Evolutionary conservation across 1,140 invertebrate genomes (phyloP).

Genomic region (Nephotettix cincticeps): DNA sequence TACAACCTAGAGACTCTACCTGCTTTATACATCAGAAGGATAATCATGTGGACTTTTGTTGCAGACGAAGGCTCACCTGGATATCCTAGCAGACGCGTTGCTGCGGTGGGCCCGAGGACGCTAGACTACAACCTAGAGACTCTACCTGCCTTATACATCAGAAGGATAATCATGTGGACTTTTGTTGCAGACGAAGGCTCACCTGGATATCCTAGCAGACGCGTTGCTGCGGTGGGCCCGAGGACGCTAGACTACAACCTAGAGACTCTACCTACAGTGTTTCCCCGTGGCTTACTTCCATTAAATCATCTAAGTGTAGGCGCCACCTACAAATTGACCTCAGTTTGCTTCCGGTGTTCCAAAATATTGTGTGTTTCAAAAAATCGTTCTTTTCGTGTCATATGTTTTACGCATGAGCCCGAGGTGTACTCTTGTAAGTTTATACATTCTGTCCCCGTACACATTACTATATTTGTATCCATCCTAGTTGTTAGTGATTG

Average conservation of each 20-base stretch:
- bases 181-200: conserved; percentile 85
- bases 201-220: conserved; percentile 90
- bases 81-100: conserved; percentile 88
- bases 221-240: conserved; percentile 67
- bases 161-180: no score
- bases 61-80: conserved; percentile 92
- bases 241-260: conserved; percentile 61
- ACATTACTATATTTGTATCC: conserved; percentile 12
- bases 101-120: conserved; percentile 54
- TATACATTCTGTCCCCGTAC: conserved; percentile 8
- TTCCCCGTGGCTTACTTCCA: conserved; percentile 12
- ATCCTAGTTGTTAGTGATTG: conserved; percentile 8
- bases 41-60: conserved; percentile 47
- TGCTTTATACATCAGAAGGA: conserved; percentile 3
- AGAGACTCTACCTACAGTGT: conserved; percentile 62
- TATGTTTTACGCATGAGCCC: conserved; percentile 12
- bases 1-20: conserved; percentile 22
- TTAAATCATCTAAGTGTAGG: conserved; percentile 9
- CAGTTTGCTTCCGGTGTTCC: background rate
- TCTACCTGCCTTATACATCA: conserved; percentile 2
- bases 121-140: background rate
- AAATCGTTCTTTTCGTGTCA: background rate
- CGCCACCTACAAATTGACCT: conserved; percentile 1
- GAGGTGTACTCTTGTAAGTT: conserved; percentile 9
- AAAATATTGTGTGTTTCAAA: conserved; percentile 13